phyloP scores from a whole-genome alignment of 2,888 invertebrate species.

The Lasioglossum zephyrum region DNA sequence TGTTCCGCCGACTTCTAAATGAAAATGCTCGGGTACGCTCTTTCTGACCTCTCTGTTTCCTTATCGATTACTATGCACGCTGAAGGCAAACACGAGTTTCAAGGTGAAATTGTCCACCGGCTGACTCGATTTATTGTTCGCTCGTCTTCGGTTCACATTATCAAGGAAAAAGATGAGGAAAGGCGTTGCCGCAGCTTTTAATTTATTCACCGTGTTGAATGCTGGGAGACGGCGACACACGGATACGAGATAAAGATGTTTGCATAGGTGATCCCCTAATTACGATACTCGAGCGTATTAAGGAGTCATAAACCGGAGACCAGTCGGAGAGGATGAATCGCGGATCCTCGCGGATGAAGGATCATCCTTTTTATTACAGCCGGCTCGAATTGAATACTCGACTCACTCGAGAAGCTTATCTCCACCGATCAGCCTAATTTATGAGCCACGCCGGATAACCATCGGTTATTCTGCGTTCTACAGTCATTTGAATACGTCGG shows the following conservation, averaged over 20 bases:
- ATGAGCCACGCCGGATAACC: constrained; percentile 24
- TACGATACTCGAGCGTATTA: background rate
- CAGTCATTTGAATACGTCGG: background rate
- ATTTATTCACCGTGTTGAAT: background rate
- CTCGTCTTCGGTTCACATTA: background rate
- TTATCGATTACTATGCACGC: background rate
- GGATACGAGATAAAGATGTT: background rate
- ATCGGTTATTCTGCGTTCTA: constrained; percentile 13
- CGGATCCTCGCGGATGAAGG: background rate
- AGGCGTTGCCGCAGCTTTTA: background rate
- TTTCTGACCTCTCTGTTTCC: background rate
- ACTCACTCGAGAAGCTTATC: background rate
- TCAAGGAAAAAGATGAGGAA: background rate
- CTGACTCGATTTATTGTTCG: background rate
- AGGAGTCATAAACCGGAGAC: background rate
- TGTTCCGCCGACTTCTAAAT: background rate
- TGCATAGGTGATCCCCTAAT: constrained; percentile 17
- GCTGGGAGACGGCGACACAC: background rate
- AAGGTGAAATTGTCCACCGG: background rate
- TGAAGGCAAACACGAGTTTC: background rate
- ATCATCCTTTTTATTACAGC: background rate
- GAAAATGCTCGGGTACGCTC: background rate
- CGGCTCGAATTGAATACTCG: background rate
- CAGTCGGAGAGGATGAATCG: background rate
- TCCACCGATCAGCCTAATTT: constrained; percentile 4